Base-by-base conservation (phyloP, 1,140 invertebrate species). In the Sinella curviseta region DNA sequence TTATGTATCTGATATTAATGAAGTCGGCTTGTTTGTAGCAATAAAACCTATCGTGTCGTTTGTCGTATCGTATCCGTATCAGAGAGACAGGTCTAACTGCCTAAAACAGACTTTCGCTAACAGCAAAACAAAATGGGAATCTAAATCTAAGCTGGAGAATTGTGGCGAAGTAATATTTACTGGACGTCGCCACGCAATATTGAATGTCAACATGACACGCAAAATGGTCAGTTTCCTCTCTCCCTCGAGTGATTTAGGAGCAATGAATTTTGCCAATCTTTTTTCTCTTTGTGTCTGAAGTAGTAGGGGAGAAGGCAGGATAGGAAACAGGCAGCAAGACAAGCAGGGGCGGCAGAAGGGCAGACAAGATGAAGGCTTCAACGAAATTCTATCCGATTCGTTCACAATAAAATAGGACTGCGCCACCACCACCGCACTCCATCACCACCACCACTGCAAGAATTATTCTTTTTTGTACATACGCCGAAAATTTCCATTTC, bases 261-360 rank as follows among this genome's bases (percentile, higher is more conserved):
- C 65, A 70, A 70, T 70, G 65, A 70, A 70, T 70, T 70, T 70
- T 70, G 65, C 65, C 65, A 70, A 70, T 70, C 65, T 70, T 60
- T 60, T 26, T 17, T 48, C 24, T 12, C 24, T 60, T 26, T 60
- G 57, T 26, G 4, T 17, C 39, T 8, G 17, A 48, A 48, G 39
- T 48, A 48, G 17, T 48, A 48, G 17, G 39, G 4, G 4, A 17
- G 17, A 48, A 48, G 17, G 39, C 39, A 48, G n/a, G n/a, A n/a
- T 48, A 4, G 39, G 17, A 17, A 48, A 48, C 39, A 48, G 39
- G 39, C 39, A 48, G 8, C 20, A 48, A 8, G 20, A 48, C 39
- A 48, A 48, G n/a, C n/a, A n/a, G n/a, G n/a, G n/a, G n/a, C n/a
- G n/a, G n/a, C n/a, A n/a, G n/a, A n/a, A 48, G 20, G 39, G 20